Base-by-base conservation (phyloP, 2,113 vertebrate genomes). In the Thymallus thymallus region DNA sequence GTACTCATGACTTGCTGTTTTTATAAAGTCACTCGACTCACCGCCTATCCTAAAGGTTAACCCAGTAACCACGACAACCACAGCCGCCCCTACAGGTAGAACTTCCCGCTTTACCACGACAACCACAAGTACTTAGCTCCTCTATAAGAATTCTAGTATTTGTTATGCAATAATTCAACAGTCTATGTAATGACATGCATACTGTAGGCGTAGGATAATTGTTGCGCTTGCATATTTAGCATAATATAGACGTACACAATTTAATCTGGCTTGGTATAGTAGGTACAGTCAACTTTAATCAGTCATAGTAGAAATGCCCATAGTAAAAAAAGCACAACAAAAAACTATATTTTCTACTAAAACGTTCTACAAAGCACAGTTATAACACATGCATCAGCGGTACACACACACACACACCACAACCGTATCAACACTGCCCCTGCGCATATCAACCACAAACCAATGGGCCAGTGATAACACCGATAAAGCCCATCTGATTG, bases 401-500 rank as follows among this genome's bases (percentile, higher is more conserved):
- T 18, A 35, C 29, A 64, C 62, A 30, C 26, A 30, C 24, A 30
- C 13, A 9, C 16, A 65, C 64, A 66, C 64, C 29, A 30, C 10
- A 64, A 16, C n/a, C n/a, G 5, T 60, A 60, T 60, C 56, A 60
- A 60, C 62, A 64, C 3, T 16, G 61, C 3, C 4, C 24, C 71
- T 9, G 3, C 67, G 2, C 77, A 70, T 75, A 69, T 79, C 75
- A 73, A 63, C 76, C 65, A 72, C 68, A 69, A 84, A 76, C 72
- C 46, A 73, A 80, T 77, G 74, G 73, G 66, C 48, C 45, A 73
- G 60, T 78, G 76, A 78, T 83, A 71, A 84, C 68, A 23, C 77
- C 75, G 84, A 87, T 87, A 73, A 81, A 58, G 30, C 14, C 3
- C 68, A 84, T 86, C 83, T 81, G 85, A 87, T 85, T 84, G 67